Conservation (phyloP, 2,113 vertebrate species). For the Nansenia antarctica region DNA sequence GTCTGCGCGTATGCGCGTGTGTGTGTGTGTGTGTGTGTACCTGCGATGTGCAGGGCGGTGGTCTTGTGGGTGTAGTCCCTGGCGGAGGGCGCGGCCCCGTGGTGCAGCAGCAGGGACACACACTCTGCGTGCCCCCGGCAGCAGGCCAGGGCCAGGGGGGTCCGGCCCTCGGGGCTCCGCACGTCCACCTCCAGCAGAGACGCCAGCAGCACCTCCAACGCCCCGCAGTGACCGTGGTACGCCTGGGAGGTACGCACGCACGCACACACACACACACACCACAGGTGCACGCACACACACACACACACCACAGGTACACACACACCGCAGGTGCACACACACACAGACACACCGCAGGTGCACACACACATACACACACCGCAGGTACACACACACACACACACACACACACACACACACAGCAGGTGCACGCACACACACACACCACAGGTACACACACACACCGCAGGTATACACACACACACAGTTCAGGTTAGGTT, state of each 20-base stretch:
- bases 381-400: neutral
- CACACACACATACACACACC: neutral
- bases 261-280: neutral
- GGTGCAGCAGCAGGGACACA: slow-evolving; percentile 93
- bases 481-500: neutral
- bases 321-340: neutral
- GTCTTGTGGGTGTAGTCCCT: slow-evolving; percentile 91
- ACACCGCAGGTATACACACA: neutral
- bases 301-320: neutral
- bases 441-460: too few relatives aligned
- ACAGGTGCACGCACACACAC: neutral
- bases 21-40: slow-evolving; percentile 61
- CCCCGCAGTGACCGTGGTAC: slow-evolving; percentile 94
- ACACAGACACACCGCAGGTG: too few relatives aligned
- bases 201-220: slow-evolving; percentile 90
- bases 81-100: slow-evolving; percentile 90
- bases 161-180: slow-evolving; percentile 88
- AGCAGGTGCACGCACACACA: too few relatives aligned
- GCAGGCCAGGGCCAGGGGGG: slow-evolving; percentile 90
- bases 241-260: slow-evolving; percentile 71
- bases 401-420: neutral
- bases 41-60: slow-evolving; percentile 93
- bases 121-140: slow-evolving; percentile 95
- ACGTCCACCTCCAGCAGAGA: slow-evolving; percentile 94
- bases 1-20: neutral